Base-by-base conservation (phyloP, 2,113 vertebrate genomes). In the Istiophorus platypterus region DNA sequence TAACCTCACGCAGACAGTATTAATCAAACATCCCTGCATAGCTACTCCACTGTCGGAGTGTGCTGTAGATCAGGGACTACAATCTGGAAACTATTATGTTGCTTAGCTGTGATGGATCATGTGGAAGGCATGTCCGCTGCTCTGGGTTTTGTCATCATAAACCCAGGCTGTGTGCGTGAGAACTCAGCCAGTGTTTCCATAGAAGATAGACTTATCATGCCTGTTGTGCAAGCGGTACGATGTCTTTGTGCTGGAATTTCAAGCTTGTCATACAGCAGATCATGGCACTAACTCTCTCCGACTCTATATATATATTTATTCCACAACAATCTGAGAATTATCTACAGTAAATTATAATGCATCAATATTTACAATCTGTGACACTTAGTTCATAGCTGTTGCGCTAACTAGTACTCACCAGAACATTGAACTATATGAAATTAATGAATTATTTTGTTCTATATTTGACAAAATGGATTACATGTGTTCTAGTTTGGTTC, bases 1-100 rank as follows among this genome's bases (percentile, higher is more conserved):
- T 39, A 29, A 31, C 8, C n/a, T 62, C 39, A 9, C 54, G 14
- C 6, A 24, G 34, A 18, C 24, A 18, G 26, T 18, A 39, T 29
- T 47, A 71, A 78, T 37, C 34, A 51, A 59, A 29, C 62, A 39
- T 76, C 27, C 47, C 42, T 11, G 22, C n/a, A 7, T 72, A 64
- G 34, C 52, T 18, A 2, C 77, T 74, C 45, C 17, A 7, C 62
- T 66, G 68, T 24, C 42, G 34, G 49, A 71, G 64, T 41, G 73
- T 66, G 57, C 5, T 69, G 64, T 26, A 67, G 65, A 57, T 81
- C 63, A 56, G 72, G 72, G 80, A 63, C 72, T 37, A 15, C 27
- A 58, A 69, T 93, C 90, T 93, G 89, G 90, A 91, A 91, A 61
- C 73, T 29, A 90, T 93, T 85, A 88, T 20, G 64, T 58, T 59